These are phyloP conservation scores for Odocoileus hemionus DNA, from an alignment of 2,113 vertebrate genomes.

Conservation along the genomic window DNA sequence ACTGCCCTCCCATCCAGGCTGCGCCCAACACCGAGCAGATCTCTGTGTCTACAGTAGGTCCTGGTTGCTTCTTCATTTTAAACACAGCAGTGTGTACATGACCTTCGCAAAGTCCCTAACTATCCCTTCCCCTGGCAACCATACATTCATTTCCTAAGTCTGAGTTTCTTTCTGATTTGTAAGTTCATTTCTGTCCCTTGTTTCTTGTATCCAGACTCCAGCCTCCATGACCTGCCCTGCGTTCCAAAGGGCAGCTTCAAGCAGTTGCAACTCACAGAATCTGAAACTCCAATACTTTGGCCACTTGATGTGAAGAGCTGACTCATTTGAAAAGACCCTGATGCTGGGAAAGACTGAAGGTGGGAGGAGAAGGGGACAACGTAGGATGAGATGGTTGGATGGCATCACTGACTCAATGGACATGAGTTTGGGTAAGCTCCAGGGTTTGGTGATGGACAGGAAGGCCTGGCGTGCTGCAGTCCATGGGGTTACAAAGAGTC, in stretches of 20 bases:
- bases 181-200: too few relatives aligned
- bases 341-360: not conserved
- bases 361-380: not conserved
- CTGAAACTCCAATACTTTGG: not conserved
- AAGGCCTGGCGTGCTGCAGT: too few relatives aligned
- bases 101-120: not conserved
- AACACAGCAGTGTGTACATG: not conserved
- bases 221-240: too few relatives aligned
- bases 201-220: too few relatives aligned
- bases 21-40: too few relatives aligned
- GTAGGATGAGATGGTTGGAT: not conserved
- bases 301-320: not conserved
- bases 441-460: not conserved
- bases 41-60: too few relatives aligned
- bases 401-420: not conserved
- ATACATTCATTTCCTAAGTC: not conserved
- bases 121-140: not conserved
- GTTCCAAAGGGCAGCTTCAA: too few relatives aligned
- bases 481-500: rapidly evolving
- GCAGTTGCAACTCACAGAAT: too few relatives aligned
- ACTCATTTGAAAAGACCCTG: not conserved
- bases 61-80: too few relatives aligned
- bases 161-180: not conserved
- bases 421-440: not conserved
- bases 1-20: too few relatives aligned